phyloP scores from a whole-genome alignment of 2,888 invertebrate genomes.

The Trileptium ribeirensis region DNA sequence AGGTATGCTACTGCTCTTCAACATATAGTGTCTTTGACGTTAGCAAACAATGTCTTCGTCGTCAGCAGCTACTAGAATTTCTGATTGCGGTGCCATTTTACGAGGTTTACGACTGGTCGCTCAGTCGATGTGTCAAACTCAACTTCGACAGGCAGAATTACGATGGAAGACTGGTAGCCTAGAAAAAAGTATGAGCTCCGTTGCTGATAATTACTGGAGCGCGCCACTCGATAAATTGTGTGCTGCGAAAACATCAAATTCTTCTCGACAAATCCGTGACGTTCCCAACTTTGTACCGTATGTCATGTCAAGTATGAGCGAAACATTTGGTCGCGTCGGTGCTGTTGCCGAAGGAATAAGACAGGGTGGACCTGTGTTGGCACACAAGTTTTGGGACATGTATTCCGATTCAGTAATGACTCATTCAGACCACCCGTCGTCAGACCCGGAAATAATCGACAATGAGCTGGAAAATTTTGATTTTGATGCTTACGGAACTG shows the following conservation, averaged over 20 bases:
- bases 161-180: background rate
- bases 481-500: background rate
- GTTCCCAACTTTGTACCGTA: background rate
- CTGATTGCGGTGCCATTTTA: background rate
- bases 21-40: too few relatives aligned
- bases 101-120: background rate
- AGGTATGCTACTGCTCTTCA: too few relatives aligned
- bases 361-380: background rate
- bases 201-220: too few relatives aligned
- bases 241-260: background rate
- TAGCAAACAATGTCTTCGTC: too few relatives aligned
- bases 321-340: background rate
- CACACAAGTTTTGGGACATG: background rate
- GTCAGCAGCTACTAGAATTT: too few relatives aligned
- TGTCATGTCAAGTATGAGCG: background rate
- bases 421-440: background rate
- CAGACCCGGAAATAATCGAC: background rate
- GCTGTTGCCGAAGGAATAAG: background rate
- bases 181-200: too few relatives aligned
- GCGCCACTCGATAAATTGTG: too few relatives aligned
- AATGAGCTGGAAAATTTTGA: background rate
- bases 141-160: background rate
- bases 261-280: background rate
- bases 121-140: background rate
- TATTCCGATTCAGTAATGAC: background rate